phyloP scores from a whole-genome alignment of 92 coral and sea anemone species.

The Plumapathes pennacea region DNA sequence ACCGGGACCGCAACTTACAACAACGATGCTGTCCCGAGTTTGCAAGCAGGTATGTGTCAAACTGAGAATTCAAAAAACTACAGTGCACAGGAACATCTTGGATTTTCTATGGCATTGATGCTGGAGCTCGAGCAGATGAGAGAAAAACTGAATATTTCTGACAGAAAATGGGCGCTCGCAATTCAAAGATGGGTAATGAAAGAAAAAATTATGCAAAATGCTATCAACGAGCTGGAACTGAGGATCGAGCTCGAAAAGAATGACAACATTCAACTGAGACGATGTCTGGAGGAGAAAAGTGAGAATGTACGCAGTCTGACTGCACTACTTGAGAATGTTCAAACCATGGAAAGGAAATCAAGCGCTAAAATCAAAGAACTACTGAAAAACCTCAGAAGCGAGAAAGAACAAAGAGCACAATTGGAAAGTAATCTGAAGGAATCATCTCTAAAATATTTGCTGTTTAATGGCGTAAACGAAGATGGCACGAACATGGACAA shows the following conservation, averaged over 20 bases:
- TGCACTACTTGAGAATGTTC: conserved; percentile 22
- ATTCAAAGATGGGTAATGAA: neutral
- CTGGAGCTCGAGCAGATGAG: conserved; percentile 14
- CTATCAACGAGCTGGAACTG: conserved; percentile 9
- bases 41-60: too few relatives aligned
- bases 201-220: conserved; percentile 3
- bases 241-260: conserved; percentile 19
- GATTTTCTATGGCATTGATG: too few relatives aligned
- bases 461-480: neutral
- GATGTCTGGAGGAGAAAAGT: conserved; percentile 16
- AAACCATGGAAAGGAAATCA: conserved; percentile 26
- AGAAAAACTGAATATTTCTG: conserved; percentile 24
- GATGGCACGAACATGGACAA: conserved; percentile 10
- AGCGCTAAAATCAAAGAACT: conserved; percentile 37
- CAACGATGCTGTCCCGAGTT: too few relatives aligned
- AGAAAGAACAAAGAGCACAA: conserved; percentile 12
- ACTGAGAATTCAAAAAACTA: too few relatives aligned
- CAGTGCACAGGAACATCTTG: too few relatives aligned
- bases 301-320: conserved; percentile 23
- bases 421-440: neutral
- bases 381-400: conserved; percentile 19
- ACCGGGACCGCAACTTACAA: too few relatives aligned
- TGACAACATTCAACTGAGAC: conserved; percentile 9
- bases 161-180: conserved; percentile 15
- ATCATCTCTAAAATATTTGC: conserved; percentile 3